Evolutionary conservation across 2,888 invertebrate genomes (phyloP).

Genomic region (Subacronicta megacephala): DNA sequence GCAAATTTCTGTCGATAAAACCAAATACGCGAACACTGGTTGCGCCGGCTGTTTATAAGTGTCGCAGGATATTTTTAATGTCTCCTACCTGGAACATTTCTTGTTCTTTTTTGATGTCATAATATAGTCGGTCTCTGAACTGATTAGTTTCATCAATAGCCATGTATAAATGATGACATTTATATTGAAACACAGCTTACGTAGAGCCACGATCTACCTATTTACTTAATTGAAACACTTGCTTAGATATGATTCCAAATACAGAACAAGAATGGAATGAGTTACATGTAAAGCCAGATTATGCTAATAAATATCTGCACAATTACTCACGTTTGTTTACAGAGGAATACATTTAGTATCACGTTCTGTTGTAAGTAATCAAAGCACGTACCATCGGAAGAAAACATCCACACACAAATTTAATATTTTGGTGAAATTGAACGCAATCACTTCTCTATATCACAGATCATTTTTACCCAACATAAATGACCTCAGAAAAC

Average conservation of each 20-base stretch:
- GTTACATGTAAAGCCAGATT: slow-evolving; percentile 63
- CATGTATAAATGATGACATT: slow-evolving; percentile 20
- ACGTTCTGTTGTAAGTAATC: slow-evolving; percentile 63
- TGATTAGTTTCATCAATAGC: slow-evolving; percentile 1
- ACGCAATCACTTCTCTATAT: slow-evolving; percentile 18
- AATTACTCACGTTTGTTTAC: slow-evolving; percentile 73
- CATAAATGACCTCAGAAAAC: slow-evolving; percentile 23
- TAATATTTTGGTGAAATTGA: slow-evolving; percentile 50
- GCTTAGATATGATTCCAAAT: slow-evolving; percentile 59
- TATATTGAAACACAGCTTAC: slow-evolving; percentile 18
- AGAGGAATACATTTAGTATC: slow-evolving; percentile 66
- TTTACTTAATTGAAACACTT: slow-evolving; percentile 53
- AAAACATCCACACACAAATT: slow-evolving; percentile 47
- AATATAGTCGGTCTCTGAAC: background rate
- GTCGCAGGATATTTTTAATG: slow-evolving; percentile 59
- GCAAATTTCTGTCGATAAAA: slow-evolving; percentile 81
- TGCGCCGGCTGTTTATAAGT: slow-evolving; percentile 63
- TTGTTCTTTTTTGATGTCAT: slow-evolving; percentile 15
- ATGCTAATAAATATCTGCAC: slow-evolving; percentile 64
- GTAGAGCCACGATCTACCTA: no score
- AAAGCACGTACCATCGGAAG: slow-evolving; percentile 60
- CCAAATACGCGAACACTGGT: slow-evolving; percentile 69
- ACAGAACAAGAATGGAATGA: slow-evolving; percentile 64
- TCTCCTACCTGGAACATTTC: slow-evolving; percentile 31
- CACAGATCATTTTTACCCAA: slow-evolving; percentile 24